Evolutionary conservation across 92 coral and sea anemone genomes (phyloP), one percentile per base, ranked within the genome.

Genomic region (Phenganax marumi): DNA sequence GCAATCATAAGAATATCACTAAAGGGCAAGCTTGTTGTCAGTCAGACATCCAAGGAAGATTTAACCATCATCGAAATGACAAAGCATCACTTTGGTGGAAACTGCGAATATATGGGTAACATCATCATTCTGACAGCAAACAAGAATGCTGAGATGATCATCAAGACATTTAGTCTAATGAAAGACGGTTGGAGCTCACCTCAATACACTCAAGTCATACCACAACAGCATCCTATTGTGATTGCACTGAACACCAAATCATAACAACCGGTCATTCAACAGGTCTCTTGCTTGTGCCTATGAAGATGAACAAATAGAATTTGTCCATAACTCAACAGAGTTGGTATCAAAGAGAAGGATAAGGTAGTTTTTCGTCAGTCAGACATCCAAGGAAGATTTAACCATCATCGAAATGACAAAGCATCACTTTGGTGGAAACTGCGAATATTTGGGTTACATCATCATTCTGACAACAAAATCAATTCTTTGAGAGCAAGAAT

Each of bases 351-450:
- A 16, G 22, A 16, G 73, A 68, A 46, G 21, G 13, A 68, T 0
- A 9, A 68, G 21, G 73, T 12, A 43, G 7, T 56, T 56, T 56
- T 56, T 43, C 39, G 83, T 78, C 83, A 78, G 73, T 78, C 83
- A 78, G 83, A 78, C 83, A 78, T 78, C 83, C 83, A 78, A 78
- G 83, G 83, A 78, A 78, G 81, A 77, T 25, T 72, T 61, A 13
- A 63, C 83, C 83, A 78, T 78, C 83, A 78, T 78, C 73, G 68
- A 62, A 78, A 78, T 78, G 83, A 78, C 83, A 61, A 78, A 61
- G 83, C 83, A 78, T 78, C 83, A 58, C 68, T 78, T 78, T 78
- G 83, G 83, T 78, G 83, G 83, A 78, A 78, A 78, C 83, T 78
- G 83, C 83, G 83, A 78, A 78, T 78, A 78, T 78, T 33, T 78